phyloP scores from a whole-genome alignment of 1,140 invertebrate genomes.

The Bombus ignitus region DNA sequence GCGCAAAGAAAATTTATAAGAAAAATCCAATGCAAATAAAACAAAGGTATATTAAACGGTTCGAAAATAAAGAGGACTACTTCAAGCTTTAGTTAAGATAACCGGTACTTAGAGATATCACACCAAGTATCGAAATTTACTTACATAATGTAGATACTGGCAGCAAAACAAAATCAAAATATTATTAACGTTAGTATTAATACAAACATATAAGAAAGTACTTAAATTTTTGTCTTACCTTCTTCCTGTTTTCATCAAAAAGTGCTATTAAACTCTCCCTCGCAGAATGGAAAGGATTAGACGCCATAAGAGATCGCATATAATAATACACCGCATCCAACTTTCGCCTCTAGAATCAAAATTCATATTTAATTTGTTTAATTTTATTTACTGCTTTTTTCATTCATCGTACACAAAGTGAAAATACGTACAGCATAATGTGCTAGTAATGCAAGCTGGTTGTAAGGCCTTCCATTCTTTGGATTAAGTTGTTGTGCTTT shows the following conservation, averaged over 20 bases:
- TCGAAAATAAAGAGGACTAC: conserved; percentile 63
- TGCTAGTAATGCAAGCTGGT: conserved; percentile 96
- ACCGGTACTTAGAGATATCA: conserved; percentile 71
- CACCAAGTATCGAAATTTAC: conserved; percentile 82
- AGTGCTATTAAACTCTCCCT: conserved; percentile 93
- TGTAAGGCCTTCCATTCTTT: conserved; percentile 96
- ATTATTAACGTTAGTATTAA: conserved; percentile 72
- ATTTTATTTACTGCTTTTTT: not conserved
- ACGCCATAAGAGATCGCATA: conserved; percentile 96
- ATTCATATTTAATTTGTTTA: not conserved
- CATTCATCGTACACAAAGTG: not conserved
- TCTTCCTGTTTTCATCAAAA: conserved; percentile 97
- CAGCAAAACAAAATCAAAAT: conserved; percentile 81
- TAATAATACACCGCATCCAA: conserved; percentile 99
- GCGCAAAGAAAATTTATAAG: conserved; percentile 35
- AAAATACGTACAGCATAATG: conserved; percentile 90
- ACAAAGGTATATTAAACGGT: conserved; percentile 48
- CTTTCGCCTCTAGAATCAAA: conserved; percentile 90
- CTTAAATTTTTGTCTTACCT: conserved; percentile 84
- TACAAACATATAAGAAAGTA: conserved; percentile 47
- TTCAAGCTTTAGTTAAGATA: conserved; percentile 64
- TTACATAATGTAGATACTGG: conserved; percentile 87
- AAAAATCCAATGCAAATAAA: conserved; percentile 49
- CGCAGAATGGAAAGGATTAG: conserved; percentile 95
- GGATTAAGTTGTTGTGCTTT: conserved; percentile 97